phyloP scores from a whole-genome alignment of 2,113 vertebrate species.

The Lycaon pictus region DNA sequence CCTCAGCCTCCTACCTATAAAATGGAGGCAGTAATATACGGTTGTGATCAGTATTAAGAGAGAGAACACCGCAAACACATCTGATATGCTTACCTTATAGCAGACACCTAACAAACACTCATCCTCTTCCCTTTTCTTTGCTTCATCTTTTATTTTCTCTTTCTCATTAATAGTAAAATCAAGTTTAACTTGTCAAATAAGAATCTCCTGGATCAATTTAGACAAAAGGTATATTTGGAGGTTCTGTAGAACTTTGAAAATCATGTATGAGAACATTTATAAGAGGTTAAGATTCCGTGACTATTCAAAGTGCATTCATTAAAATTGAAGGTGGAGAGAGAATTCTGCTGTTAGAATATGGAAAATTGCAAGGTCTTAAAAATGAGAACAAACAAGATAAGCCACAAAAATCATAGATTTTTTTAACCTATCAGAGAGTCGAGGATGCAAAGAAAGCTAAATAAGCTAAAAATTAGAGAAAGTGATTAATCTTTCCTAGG shows the following conservation, averaged over 20 bases:
- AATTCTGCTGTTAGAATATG: not conserved
- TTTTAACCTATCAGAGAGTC: not conserved
- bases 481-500: not conserved
- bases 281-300: not conserved
- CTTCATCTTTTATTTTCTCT: not conserved
- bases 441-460: not conserved
- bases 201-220: not conserved
- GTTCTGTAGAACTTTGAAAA: conserved; percentile 1
- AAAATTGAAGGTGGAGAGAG: not conserved
- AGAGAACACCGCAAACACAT: not conserved
- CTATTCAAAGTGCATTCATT: not conserved
- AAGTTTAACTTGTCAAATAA: conserved; percentile 10
- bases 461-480: not conserved
- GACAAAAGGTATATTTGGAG: not conserved
- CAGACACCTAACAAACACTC: not conserved
- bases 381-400: not conserved
- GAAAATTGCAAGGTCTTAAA: not conserved
- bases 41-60: not conserved
- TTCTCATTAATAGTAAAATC: not conserved
- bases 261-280: not conserved
- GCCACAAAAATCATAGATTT: not conserved
- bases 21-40: not conserved
- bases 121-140: not conserved
- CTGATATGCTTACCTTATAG: not conserved
- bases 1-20: not conserved